Conservation (phyloP, 2,797 vertebrate species). For the Coluber constrictor region DNA sequence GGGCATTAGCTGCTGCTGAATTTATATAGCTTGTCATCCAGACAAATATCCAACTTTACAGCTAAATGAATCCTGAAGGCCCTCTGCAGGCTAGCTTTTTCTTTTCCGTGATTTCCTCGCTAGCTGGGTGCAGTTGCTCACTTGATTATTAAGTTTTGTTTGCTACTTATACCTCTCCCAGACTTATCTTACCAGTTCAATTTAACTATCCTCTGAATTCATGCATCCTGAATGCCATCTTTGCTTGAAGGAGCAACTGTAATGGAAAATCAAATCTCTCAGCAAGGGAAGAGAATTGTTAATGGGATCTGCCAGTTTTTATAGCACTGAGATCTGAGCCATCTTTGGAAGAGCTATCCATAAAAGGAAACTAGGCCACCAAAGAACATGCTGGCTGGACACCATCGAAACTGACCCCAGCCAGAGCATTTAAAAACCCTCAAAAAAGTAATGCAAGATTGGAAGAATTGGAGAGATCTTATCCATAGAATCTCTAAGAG, state of each 20-base stretch:
- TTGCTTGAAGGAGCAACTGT: conserved; percentile 1
- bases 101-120: not conserved
- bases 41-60: not conserved
- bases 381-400: not conserved
- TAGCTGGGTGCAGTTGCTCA: not conserved
- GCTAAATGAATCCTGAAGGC: not conserved
- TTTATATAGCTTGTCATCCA: not conserved
- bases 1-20: not conserved
- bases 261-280: conserved; percentile 18
- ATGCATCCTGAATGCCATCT: not conserved
- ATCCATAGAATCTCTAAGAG: not conserved
- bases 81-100: not conserved
- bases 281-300: not conserved
- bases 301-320: not conserved
- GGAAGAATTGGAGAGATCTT: not conserved
- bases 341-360: not conserved
- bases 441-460: not conserved
- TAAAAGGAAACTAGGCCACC: not conserved
- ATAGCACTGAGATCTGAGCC: not conserved
- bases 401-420: not conserved
- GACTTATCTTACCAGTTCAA: not conserved
- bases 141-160: not conserved
- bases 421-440: not conserved
- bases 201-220: not conserved
- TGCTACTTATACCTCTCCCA: not conserved